phyloP scores from a whole-genome alignment of 2,888 invertebrate species.

The Pemphredon lugubris region DNA sequence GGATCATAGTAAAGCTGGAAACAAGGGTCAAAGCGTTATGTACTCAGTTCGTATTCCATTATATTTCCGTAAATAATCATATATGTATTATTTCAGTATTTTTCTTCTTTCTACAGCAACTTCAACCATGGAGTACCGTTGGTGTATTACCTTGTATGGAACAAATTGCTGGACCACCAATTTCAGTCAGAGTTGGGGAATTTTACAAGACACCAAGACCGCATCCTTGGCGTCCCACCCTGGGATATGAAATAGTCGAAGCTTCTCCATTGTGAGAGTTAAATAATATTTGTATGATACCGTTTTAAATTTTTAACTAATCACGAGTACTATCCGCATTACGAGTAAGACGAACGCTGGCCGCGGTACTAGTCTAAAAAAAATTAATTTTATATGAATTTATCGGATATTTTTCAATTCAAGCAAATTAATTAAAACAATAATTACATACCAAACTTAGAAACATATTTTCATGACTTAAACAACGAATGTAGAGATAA shows the following conservation, averaged over 20 bases:
- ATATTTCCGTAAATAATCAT: not conserved
- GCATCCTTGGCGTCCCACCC: slow-evolving; percentile 90
- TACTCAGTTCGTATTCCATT: slow-evolving; percentile 44
- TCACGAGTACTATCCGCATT: too few relatives aligned
- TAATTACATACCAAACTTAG: too few relatives aligned
- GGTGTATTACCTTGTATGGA: slow-evolving; percentile 86
- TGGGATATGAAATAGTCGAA: slow-evolving; percentile 90
- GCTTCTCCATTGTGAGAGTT: slow-evolving; percentile 86
- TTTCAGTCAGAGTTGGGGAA: slow-evolving; percentile 86
- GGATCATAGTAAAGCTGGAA: slow-evolving; percentile 13
- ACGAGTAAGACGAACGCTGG: too few relatives aligned
- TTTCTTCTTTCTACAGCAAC: slow-evolving; percentile 83
- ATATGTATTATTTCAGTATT: too few relatives aligned
- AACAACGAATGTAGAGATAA: too few relatives aligned
- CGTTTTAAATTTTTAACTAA: too few relatives aligned
- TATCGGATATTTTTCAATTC: too few relatives aligned
- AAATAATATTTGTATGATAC: not conserved
- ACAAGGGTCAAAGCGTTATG: slow-evolving; percentile 33
- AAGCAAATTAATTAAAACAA: too few relatives aligned
- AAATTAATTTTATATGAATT: too few relatives aligned
- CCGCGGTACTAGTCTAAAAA: too few relatives aligned
- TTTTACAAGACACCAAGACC: slow-evolving; percentile 88
- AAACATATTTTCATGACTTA: too few relatives aligned
- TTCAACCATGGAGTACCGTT: slow-evolving; percentile 89
- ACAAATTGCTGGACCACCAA: slow-evolving; percentile 79